Percentiles rank a stretch among this genome's conserved stretches.
Conservation (phyloP, 2,113 vertebrate genomes). For the Callorhinus ursinus region DNA sequence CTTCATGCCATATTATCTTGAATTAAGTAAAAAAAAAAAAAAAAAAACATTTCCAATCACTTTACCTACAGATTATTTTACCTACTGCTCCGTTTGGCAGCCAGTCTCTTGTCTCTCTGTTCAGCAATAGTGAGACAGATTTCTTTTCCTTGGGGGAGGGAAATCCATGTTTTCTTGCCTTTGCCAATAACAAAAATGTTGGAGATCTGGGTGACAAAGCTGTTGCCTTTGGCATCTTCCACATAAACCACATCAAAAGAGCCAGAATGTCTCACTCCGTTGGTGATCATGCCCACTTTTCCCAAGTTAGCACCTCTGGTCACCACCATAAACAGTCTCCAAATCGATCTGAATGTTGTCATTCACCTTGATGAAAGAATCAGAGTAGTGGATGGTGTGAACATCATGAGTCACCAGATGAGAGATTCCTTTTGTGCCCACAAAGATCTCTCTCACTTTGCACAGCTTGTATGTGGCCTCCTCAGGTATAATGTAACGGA, state of each 20-base stretch:
- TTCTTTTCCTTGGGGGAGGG: conserved; percentile 94
- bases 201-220: not conserved
- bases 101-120: conserved; percentile 95
- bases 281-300: conserved; percentile 94
- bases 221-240: not conserved
- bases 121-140: conserved; percentile 95
- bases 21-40: not conserved
- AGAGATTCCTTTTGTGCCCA: conserved; percentile 64
- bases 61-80: conserved; percentile 77
- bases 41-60: not conserved
- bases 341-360: conserved; percentile 86
- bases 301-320: conserved; percentile 95
- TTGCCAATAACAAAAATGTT: not conserved
- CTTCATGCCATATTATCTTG: not conserved
- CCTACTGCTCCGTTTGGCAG: conserved; percentile 91
- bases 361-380: not conserved
- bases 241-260: not conserved
- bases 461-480: conserved; percentile 91
- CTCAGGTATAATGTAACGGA: not conserved
- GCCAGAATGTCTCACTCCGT: conserved; percentile 93
- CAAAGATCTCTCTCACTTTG: conserved; percentile 93
- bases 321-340: conserved; percentile 91
- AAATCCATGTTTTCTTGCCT: conserved; percentile 88
- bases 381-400: not conserved
- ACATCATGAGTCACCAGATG: not conserved